Evolutionary conservation across 2,797 vertebrate species (phyloP).

Genomic region (Chelon auratus): DNA sequence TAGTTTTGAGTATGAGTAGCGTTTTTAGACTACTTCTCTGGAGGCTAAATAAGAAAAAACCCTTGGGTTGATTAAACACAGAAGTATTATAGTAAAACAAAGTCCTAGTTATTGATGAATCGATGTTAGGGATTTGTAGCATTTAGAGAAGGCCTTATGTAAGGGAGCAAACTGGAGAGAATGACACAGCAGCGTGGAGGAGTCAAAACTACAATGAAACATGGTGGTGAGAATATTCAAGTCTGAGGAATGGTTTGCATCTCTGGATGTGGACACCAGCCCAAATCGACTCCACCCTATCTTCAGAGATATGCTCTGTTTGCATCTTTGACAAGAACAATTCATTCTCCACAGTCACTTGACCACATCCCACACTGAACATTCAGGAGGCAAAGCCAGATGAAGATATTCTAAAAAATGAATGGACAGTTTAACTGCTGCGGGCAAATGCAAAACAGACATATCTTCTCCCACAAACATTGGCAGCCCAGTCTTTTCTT

Average conservation of each 20-base stretch:
- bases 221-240: background rate
- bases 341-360: background rate
- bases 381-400: too few relatives aligned
- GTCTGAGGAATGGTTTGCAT: background rate
- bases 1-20: background rate
- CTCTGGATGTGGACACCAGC: background rate
- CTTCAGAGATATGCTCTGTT: background rate
- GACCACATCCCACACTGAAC: background rate
- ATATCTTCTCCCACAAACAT: too few relatives aligned
- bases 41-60: background rate
- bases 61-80: background rate
- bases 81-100: too few relatives aligned
- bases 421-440: background rate
- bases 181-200: too few relatives aligned
- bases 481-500: background rate
- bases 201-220: background rate
- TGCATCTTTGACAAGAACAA: background rate
- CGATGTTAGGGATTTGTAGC: background rate
- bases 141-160: background rate
- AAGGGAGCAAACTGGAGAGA: background rate
- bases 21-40: background rate
- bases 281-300: too few relatives aligned
- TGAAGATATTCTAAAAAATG: background rate
- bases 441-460: background rate
- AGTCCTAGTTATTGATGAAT: background rate